These are phyloP conservation scores for Coilia nasus DNA, from an alignment of 2,797 vertebrate genomes.

Conservation along the genomic window DNA sequence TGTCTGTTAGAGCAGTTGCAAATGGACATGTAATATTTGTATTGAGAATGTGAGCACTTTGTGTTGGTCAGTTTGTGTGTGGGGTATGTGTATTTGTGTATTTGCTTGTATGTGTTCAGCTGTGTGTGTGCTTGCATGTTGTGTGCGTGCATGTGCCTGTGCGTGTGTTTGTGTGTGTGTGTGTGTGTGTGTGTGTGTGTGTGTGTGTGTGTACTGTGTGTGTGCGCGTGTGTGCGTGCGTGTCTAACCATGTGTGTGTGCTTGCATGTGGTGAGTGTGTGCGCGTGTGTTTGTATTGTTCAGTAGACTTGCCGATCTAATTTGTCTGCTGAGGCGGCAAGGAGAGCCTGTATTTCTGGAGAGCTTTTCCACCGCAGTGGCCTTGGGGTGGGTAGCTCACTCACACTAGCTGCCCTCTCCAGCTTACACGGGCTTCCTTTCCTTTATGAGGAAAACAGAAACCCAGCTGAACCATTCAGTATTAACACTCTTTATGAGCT, in stretches of 20 bases:
- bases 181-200: background rate
- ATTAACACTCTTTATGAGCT: background rate
- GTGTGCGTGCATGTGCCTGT: too few species aligned
- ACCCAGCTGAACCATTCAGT: background rate
- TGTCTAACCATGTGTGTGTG: background rate
- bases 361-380: slow-evolving; percentile 94
- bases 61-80: too few species aligned
- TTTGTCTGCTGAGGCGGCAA: slow-evolving; percentile 84
- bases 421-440: slow-evolving; percentile 85
- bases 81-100: too few species aligned
- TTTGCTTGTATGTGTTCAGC: too few species aligned
- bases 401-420: slow-evolving; percentile 88
- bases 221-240: background rate
- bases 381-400: slow-evolving; percentile 88
- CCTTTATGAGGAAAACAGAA: slow-evolving; percentile 66
- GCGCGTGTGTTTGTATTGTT: background rate
- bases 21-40: background rate
- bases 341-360: slow-evolving; percentile 82
- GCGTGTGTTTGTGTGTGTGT: background rate
- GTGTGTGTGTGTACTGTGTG: too few species aligned
- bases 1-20: background rate
- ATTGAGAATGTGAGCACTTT: too few species aligned
- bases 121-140: background rate
- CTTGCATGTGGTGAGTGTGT: background rate
- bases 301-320: slow-evolving; percentile 75